These are phyloP conservation scores for Crenuchus spilurus DNA, from an alignment of 2,797 vertebrate genomes.

Conservation along the genomic window DNA sequence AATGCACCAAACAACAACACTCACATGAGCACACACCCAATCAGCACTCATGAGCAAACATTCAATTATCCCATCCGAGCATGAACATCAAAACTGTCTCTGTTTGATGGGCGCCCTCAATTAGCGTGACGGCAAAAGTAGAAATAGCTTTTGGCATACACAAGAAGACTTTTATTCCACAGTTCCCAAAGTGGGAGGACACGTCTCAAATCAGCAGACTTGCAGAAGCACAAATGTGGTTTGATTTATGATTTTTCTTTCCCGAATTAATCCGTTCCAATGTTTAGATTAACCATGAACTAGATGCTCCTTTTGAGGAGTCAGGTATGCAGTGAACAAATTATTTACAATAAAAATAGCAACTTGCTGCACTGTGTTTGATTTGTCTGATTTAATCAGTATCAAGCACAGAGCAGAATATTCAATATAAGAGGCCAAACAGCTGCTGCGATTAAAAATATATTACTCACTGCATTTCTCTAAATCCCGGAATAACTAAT, in stretches of 20 bases:
- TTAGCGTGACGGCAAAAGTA: constrained; percentile 48
- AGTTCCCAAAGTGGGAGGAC: constrained; percentile 8
- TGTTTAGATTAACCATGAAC: not conserved
- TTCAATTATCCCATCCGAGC: constrained; percentile 70
- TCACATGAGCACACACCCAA: constrained; percentile 54
- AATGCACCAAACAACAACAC: constrained; percentile 71
- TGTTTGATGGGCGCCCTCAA: constrained; percentile 52
- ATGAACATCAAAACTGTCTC: constrained; percentile 48
- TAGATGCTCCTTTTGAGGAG: not conserved
- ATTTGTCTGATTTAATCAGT: constrained; percentile 73
- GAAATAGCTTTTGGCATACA: constrained; percentile 56
- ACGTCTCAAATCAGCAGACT: constrained; percentile 1
- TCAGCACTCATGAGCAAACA: constrained; percentile 61
- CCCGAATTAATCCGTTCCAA: not conserved
- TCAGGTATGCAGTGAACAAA: constrained; percentile 1
- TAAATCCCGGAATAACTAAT: constrained; percentile 81
- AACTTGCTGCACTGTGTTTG: constrained; percentile 54
- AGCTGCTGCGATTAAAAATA: constrained; percentile 84
- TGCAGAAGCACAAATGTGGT: not conserved
- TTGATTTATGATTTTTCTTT: not conserved
- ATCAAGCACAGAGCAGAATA: constrained; percentile 69
- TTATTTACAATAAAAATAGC: constrained; percentile 33
- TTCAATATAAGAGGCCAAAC: constrained; percentile 76
- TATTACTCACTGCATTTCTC: constrained; percentile 78
- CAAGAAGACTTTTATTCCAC: constrained; percentile 57